These are phyloP conservation scores for Xestia sexstrigata DNA, from an alignment of 2,888 invertebrate genomes.

Conservation along the genomic window DNA sequence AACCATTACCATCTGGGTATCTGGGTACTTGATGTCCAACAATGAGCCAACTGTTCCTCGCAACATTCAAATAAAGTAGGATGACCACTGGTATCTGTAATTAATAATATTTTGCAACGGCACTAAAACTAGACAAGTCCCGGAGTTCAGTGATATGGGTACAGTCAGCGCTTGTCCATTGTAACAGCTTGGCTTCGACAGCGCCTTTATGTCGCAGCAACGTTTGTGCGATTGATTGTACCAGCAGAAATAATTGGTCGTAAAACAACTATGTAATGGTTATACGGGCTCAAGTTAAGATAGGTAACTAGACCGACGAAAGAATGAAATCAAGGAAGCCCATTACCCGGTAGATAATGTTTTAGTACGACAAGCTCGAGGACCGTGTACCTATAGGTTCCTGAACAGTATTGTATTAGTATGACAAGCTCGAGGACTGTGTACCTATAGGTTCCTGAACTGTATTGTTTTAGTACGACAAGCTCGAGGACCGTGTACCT, in stretches of 20 bases:
- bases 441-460: too few relatives aligned
- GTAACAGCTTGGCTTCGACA: background rate
- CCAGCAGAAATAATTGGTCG: background rate
- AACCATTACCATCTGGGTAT: too few relatives aligned
- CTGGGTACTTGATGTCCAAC: too few relatives aligned
- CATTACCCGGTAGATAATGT: background rate
- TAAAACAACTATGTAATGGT: background rate
- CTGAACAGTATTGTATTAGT: too few relatives aligned
- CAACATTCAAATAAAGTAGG: constrained; percentile 19
- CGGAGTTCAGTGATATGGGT: constrained; percentile 25
- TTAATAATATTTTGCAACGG: constrained; percentile 59
- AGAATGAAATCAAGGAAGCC: background rate
- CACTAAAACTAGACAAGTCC: constrained; percentile 47
- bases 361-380: background rate
- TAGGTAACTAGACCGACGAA: background rate
- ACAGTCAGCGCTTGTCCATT: background rate
- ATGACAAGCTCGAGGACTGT: too few relatives aligned
- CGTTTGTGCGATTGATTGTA: background rate
- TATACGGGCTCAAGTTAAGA: background rate
- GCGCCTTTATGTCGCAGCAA: background rate
- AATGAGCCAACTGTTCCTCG: background rate
- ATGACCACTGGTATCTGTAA: constrained; percentile 27
- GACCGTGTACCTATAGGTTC: too few relatives aligned
- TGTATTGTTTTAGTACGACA: background rate
- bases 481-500: too few relatives aligned